phyloP scores from a whole-genome alignment of 2,888 invertebrate genomes.

The Euzophera pinguis region DNA sequence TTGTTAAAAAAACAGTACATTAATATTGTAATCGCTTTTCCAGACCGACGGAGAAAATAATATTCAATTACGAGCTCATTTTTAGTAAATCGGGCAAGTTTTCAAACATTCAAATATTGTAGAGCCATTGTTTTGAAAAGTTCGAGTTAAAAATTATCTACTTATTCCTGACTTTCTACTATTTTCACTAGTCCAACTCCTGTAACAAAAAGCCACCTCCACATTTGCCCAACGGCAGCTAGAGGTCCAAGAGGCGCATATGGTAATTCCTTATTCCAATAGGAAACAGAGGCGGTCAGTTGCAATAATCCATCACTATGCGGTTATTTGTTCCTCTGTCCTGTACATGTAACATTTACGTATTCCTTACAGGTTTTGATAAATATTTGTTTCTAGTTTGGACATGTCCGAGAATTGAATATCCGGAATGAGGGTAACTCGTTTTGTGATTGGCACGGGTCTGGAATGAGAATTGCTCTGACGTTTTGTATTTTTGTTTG shows the following conservation, averaged over 20 bases:
- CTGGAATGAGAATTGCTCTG: conserved; percentile 33
- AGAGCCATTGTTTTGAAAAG: too few relatives aligned
- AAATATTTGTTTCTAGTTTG: conserved; percentile 76
- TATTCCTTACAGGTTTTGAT: conserved; percentile 79
- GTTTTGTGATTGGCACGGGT: conserved; percentile 64
- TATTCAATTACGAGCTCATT: too few relatives aligned
- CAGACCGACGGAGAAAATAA: too few relatives aligned
- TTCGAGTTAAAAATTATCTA: too few relatives aligned
- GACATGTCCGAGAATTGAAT: conserved; percentile 76
- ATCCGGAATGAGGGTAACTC: conserved; percentile 58
- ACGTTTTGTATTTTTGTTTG: conserved; percentile 18
- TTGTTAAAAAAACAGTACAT: too few relatives aligned
- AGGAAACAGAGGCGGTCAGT: conserved; percentile 78
- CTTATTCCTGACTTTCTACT: too few relatives aligned
- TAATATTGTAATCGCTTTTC: too few relatives aligned
- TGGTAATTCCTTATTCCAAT: conserved; percentile 79
- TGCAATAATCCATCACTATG: conserved; percentile 76
- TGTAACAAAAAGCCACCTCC: conserved; percentile 33
- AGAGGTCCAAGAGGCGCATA: conserved; percentile 67
- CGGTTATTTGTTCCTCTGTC: conserved; percentile 58
- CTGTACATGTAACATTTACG: conserved; percentile 71
- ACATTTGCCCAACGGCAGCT: conserved; percentile 27
- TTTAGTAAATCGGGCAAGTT: too few relatives aligned
- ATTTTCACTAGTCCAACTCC: too few relatives aligned
- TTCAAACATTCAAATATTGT: too few relatives aligned